These are phyloP conservation scores for Atopsyche davidsoni DNA, from an alignment of 1,140 invertebrate species.

Conservation along the genomic window DNA sequence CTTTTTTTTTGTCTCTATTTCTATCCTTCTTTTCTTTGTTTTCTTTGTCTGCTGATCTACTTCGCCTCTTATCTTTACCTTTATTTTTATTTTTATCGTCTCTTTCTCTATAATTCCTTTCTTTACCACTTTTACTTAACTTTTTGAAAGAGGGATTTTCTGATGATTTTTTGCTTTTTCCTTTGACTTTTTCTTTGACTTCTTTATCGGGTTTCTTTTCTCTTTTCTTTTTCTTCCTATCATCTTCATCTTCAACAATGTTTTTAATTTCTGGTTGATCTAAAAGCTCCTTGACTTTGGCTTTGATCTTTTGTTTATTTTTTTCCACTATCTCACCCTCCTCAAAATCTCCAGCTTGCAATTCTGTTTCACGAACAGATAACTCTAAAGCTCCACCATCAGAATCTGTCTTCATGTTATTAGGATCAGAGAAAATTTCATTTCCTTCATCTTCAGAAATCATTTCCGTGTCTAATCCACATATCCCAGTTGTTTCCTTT, in stretches of 20 bases:
- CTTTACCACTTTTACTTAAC: slow-evolving; percentile 70
- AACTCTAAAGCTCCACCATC: slow-evolving; percentile 39
- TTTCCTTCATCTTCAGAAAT: slow-evolving; percentile 63
- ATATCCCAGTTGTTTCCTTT: slow-evolving; percentile 45
- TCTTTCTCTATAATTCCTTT: slow-evolving; percentile 74
- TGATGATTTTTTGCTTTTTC: slow-evolving; percentile 37
- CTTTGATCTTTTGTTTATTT: slow-evolving; percentile 40
- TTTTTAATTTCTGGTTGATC: slow-evolving; percentile 38
- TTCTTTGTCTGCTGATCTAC: slow-evolving; percentile 39
- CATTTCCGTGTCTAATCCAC: slow-evolving; percentile 62
- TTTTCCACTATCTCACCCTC: slow-evolving; percentile 54
- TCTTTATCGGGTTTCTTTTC: slow-evolving; percentile 30
- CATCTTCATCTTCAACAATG: slow-evolving; percentile 37
- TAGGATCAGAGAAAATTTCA: slow-evolving; percentile 51
- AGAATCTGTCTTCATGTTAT: slow-evolving; percentile 38
- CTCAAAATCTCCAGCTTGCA: slow-evolving; percentile 40
- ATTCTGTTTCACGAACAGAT: slow-evolving; percentile 37
- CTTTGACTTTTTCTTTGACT: slow-evolving; percentile 35
- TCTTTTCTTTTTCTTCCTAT: slow-evolving; percentile 41
- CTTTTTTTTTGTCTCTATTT: slow-evolving; percentile 51
- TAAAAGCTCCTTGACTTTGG: slow-evolving; percentile 24
- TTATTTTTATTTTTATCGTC: slow-evolving; percentile 43
- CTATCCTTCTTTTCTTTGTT: slow-evolving; percentile 36
- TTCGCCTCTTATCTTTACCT: slow-evolving; percentile 33
- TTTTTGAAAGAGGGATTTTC: slow-evolving; percentile 67